Evolutionary conservation across 1,140 invertebrate species (phyloP).

Genomic region (Anadara kagoshimensis): DNA sequence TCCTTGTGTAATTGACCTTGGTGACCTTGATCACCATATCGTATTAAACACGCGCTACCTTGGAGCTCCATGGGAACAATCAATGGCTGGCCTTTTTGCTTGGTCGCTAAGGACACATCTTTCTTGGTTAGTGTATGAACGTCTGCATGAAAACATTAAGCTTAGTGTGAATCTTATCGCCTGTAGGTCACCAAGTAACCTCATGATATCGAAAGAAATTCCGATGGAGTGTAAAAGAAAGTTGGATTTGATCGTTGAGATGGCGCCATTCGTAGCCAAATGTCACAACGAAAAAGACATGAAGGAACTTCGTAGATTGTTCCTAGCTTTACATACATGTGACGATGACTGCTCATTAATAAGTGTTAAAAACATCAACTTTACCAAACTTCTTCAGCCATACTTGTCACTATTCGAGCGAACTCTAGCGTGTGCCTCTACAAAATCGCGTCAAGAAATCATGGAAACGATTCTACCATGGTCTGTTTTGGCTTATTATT

Average conservation of each 20-base stretch:
- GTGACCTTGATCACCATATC: constrained; percentile 15
- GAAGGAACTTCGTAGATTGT: constrained; percentile 39
- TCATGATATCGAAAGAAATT: constrained; percentile 17
- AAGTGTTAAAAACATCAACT: constrained; percentile 40
- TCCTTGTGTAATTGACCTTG: constrained; percentile 15
- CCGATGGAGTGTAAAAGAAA: constrained; percentile 43
- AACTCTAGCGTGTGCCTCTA: constrained; percentile 41
- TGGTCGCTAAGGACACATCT: constrained; percentile 48
- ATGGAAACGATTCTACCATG: constrained; percentile 46
- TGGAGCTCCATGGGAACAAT: constrained; percentile 47
- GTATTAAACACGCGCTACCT: constrained; percentile 39
- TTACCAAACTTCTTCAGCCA: constrained; percentile 33
- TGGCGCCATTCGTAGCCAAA: constrained; percentile 49
- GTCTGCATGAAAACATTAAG: constrained; percentile 52
- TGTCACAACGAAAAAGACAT: constrained; percentile 53
- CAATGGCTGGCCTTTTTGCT: constrained; percentile 52
- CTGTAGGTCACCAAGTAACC: constrained; percentile 32
- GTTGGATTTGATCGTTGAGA: constrained; percentile 41
- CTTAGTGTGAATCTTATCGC: constrained; percentile 37
- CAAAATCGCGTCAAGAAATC: constrained; percentile 34
- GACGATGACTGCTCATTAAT: constrained; percentile 38
- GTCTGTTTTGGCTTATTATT: constrained; percentile 51
- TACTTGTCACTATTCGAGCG: constrained; percentile 46
- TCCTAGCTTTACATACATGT: constrained; percentile 44
- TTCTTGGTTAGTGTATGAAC: constrained; percentile 51